Base-by-base conservation (phyloP, 2,888 invertebrate genomes). In the Timema cristinae region DNA sequence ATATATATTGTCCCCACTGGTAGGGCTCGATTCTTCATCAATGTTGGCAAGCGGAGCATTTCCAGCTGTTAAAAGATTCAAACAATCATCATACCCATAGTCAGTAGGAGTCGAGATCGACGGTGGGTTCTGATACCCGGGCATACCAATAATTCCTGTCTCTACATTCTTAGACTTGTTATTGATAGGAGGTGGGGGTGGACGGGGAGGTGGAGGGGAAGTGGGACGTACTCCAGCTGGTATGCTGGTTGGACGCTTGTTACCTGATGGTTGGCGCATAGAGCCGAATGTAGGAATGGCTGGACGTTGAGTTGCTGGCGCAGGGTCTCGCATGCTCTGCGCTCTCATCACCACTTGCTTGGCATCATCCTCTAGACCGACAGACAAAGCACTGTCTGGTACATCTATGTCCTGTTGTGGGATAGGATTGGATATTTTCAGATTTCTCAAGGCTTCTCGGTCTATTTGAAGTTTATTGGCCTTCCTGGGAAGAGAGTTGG, bases 361-460 rank as follows among this genome's bases (percentile, higher is more conserved):
- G 69, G 85, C 85, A 76, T 84, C 84, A 13, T 88, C 88, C 5
- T 83, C 82, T 0, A 84, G 85, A 0, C 85, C 85, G 0, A 91
- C 88, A 0, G 91, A 86, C 0, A 91, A 85, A 0, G 87, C 85
- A 13, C 85, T 85, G 9, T 86, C 83, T 0, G 88, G 83, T 2
- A 89, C 79, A 66, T 88, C 88, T 10, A 90, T 90, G 68, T 88
- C 86, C 72, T 86, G 87, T 79, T 91, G 91, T 0, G 90, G 87
- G 77, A 95, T 93, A 0, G 95, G 95, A 78, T 90, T 87, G 0
- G 95, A 95, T 78, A 95, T 95, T 80, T 93, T 91, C 69, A 94
- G 83, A 71, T 88, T 90, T 68, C 92, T 86, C 69, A 95, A 79
- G 0, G 89, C 85, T 13, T 89, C 90, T 78, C 91, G 90, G 78